These are phyloP conservation scores for Jaculus jaculus DNA, from an alignment of 2,113 vertebrate species.

Conservation along the genomic window DNA sequence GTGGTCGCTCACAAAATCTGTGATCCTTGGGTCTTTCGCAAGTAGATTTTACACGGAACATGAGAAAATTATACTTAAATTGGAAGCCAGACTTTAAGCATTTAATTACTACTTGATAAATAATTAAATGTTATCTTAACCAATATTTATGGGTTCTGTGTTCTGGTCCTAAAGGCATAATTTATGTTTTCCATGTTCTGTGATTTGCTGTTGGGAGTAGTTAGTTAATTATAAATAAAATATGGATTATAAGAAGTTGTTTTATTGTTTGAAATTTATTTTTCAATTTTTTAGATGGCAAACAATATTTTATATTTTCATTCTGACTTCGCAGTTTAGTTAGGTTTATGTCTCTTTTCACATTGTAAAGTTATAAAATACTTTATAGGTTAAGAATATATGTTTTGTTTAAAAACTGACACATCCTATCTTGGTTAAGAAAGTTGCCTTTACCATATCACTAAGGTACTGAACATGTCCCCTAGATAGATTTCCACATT, in stretches of 20 bases:
- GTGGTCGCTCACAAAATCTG: background rate
- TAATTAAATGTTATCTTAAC: background rate
- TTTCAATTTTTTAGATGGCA: background rate
- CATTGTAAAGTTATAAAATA: background rate
- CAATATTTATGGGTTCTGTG: background rate
- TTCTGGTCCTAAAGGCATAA: background rate
- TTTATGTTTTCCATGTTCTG: background rate
- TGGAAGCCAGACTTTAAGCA: background rate
- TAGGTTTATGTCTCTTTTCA: background rate
- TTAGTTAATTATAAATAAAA: background rate
- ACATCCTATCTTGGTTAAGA: background rate
- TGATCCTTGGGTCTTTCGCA: background rate
- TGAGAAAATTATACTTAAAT: background rate
- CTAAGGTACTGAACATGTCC: background rate
- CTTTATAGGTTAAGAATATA: background rate
- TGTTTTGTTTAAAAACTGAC: background rate
- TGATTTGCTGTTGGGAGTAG: background rate
- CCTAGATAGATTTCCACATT: background rate
- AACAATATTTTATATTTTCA: background rate
- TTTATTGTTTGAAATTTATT: constrained; percentile 9
- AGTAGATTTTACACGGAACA: background rate
- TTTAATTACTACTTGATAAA: background rate
- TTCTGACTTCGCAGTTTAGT: background rate
- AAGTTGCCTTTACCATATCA: background rate
- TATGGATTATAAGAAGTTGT: background rate